A percentile compares a stretch with the other conserved stretches of the same genome.
Evolutionary conservation across 1,140 invertebrate species (phyloP).

Genomic region (Halictus rubicundus): DNA sequence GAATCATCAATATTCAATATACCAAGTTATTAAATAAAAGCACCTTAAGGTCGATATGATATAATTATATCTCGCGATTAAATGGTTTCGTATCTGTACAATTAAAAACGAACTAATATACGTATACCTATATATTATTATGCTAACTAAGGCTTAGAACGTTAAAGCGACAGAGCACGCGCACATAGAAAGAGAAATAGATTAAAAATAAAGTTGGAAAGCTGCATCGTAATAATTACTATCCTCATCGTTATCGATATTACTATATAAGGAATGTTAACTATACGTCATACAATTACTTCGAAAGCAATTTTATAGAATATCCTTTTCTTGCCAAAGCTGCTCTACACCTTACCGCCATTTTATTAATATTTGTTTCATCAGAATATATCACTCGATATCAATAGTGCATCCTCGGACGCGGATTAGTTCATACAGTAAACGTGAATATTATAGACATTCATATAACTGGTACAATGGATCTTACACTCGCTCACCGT

Average conservation of each 20-base stretch:
- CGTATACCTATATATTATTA: neutral
- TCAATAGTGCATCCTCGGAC: conserved; percentile 51
- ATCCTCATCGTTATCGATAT: conserved; percentile 2
- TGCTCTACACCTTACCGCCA: conserved; percentile 29
- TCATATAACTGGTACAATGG: conserved; percentile 53
- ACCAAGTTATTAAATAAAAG: conserved; percentile 49
- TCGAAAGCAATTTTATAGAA: conserved; percentile 43
- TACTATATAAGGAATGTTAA: conserved; percentile 64
- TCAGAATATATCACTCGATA: conserved; percentile 44
- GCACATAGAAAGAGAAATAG: conserved; percentile 46
- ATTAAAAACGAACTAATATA: conserved; percentile 25
- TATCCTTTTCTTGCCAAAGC: conserved; percentile 37
- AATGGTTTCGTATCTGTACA: conserved; percentile 25
- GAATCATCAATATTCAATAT: conserved; percentile 10
- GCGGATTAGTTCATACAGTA: conserved; percentile 50
- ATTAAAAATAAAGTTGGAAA: conserved; percentile 72
- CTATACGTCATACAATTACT: conserved; percentile 41
- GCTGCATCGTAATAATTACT: conserved; percentile 55
- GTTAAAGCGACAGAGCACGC: conserved; percentile 20
- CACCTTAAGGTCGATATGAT: conserved; percentile 60
- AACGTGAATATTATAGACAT: conserved; percentile 64
- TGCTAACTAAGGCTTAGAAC: conserved; percentile 24
- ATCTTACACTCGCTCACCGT: conserved; percentile 50
- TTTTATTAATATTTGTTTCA: conserved; percentile 39
- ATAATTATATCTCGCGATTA: conserved; percentile 48